phyloP scores from a whole-genome alignment of 30 jellyfish, hydroid and myxozoan species.

The Pelagia noctiluca region DNA sequence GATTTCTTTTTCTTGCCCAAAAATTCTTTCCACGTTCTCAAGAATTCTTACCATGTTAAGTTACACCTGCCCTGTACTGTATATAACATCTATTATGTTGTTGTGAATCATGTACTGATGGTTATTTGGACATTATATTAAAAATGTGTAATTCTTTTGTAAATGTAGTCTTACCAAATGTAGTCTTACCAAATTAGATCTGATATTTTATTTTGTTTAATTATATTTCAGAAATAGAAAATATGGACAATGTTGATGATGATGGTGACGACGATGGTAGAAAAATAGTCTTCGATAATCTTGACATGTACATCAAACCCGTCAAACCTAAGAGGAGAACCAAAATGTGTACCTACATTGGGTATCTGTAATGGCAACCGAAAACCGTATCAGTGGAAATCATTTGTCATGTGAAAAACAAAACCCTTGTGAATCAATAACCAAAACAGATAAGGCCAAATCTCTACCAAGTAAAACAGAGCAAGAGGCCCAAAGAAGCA shows the following conservation, averaged over 20 bases:
- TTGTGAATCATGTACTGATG: neutral
- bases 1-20: neutral
- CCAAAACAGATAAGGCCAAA: neutral
- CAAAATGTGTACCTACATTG: conserved; percentile 24
- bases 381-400: conserved; percentile 18
- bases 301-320: conserved; percentile 25
- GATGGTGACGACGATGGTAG: conserved; percentile 42
- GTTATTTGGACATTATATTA: neutral
- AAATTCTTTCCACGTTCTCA: neutral
- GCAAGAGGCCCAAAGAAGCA: conserved; percentile 13
- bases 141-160: neutral
- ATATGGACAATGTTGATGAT: conserved; percentile 1
- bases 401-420: conserved; percentile 22
- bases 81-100: neutral
- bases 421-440: neutral
- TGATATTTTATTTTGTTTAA: neutral
- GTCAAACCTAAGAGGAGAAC: conserved; percentile 14
- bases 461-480: conserved; percentile 4
- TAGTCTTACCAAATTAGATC: neutral
- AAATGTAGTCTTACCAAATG: conserved; percentile 2
- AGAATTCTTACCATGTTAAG: neutral
- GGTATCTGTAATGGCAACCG: conserved; percentile 46
- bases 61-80: neutral
- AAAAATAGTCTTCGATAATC: conserved; percentile 24
- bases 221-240: conserved; percentile 12